Evolutionary conservation across 1,140 invertebrate species (phyloP).

Genomic region (Drosophila kurseongensis): DNA sequence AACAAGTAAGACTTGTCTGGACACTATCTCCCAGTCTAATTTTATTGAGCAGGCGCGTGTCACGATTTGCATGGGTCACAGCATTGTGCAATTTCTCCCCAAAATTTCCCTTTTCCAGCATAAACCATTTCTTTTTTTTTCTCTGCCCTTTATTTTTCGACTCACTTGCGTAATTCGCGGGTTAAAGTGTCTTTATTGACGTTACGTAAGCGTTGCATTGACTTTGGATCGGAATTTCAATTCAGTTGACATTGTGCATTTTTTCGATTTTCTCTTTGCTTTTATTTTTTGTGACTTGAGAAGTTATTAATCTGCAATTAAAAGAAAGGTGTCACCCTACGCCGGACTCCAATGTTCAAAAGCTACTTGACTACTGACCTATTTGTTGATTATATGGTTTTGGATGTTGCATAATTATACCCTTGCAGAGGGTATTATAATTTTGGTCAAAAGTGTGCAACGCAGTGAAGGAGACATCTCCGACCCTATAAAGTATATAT

Average conservation of each 20-base stretch:
- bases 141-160: conserved; percentile 14
- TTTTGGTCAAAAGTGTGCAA: no score
- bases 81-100: conserved; percentile 26
- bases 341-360: conserved; percentile 4
- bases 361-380: conserved; percentile 16
- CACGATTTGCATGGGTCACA: conserved; percentile 30
- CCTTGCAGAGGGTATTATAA: no score
- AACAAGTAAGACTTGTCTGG: no score
- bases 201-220: conserved; percentile 76
- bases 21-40: neutral
- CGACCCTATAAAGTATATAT: no score
- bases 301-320: conserved; percentile 35
- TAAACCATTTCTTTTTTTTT: conserved; percentile 40
- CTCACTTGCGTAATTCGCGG: conserved; percentile 57
- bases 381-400: neutral
- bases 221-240: conserved; percentile 68
- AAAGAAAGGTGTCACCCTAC: conserved; percentile 33
- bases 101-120: conserved; percentile 25
- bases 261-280: conserved; percentile 23
- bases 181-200: neutral
- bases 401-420: conserved; percentile 10
- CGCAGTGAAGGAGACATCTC: no score
- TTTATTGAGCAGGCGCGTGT: conserved; percentile 35
- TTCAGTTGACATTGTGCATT: conserved; percentile 64
- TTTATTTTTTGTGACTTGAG: conserved; percentile 3